Evolutionary conservation across 2,888 invertebrate species (phyloP).

Genomic region (Parnassius glacialis): DNA sequence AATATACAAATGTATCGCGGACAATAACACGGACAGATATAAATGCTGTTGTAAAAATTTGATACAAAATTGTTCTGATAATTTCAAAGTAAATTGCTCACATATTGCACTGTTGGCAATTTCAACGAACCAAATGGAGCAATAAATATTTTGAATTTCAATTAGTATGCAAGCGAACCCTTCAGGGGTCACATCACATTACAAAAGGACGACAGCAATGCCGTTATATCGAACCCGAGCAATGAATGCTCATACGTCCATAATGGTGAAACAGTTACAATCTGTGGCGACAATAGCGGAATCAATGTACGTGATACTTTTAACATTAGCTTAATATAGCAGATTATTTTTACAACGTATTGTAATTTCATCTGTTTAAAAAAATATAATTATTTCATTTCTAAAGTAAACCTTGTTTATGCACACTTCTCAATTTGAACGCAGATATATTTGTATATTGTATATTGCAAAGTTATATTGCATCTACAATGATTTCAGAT

Average conservation of each 20-base stretch:
- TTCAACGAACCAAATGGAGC: constrained; percentile 45
- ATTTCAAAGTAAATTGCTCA: constrained; percentile 24
- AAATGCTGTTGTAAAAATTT: constrained; percentile 5
- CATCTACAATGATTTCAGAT: too few relatives aligned
- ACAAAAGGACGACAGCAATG: constrained; percentile 63
- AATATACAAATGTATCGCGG: neutral
- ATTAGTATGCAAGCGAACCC: constrained; percentile 60
- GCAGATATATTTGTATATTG: too few relatives aligned
- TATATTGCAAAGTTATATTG: too few relatives aligned
- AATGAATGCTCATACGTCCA: constrained; percentile 57
- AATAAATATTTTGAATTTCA: constrained; percentile 69
- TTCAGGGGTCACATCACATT: constrained; percentile 56
- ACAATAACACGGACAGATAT: neutral
- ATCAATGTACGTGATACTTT: constrained; percentile 11
- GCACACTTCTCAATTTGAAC: too few relatives aligned
- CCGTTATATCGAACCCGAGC: constrained; percentile 49
- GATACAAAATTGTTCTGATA: constrained; percentile 18
- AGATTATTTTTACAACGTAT: too few relatives aligned
- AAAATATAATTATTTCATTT: too few relatives aligned
- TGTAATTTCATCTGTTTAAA: too few relatives aligned
- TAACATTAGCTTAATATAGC: too few relatives aligned
- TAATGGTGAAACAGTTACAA: constrained; percentile 39
- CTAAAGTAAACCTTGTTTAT: too few relatives aligned
- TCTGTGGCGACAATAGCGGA: constrained; percentile 1
- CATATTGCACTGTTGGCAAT: constrained; percentile 26